Evolutionary conservation across 1,140 invertebrate species (phyloP).

Genomic region (Reticulitermes speratus): DNA sequence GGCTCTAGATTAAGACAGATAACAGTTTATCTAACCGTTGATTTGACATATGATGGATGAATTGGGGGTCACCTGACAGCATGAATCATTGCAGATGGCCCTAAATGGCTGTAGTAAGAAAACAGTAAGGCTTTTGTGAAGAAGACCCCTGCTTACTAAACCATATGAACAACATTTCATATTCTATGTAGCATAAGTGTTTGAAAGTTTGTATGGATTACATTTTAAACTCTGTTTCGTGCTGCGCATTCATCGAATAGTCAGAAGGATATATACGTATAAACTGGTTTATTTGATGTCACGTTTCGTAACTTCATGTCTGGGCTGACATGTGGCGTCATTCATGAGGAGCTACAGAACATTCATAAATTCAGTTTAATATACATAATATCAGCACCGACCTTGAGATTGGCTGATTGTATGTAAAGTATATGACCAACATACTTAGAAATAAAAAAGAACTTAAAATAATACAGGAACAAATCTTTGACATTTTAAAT

Average conservation of each 20-base stretch:
- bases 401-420: not conserved
- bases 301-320: not conserved
- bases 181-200: not conserved
- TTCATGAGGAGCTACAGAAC: not conserved
- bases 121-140: not conserved
- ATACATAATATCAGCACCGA: not conserved
- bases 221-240: not conserved
- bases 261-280: not conserved
- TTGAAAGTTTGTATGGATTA: not conserved
- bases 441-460: not conserved
- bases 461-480: not conserved
- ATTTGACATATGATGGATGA: conserved; percentile 12
- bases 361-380: not conserved
- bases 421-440: not conserved
- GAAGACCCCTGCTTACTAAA: not conserved
- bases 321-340: not conserved
- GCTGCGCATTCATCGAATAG: not conserved
- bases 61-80: not conserved
- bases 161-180: not conserved
- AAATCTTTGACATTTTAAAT: too few species aligned
- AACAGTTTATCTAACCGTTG: not conserved
- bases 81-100: not conserved
- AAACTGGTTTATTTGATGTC: not conserved
- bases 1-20: conserved; percentile 18
- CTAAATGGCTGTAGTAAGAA: not conserved